These are phyloP conservation scores for Lagopus leucura DNA, from an alignment of 2,113 vertebrate species.

Conservation along the genomic window DNA sequence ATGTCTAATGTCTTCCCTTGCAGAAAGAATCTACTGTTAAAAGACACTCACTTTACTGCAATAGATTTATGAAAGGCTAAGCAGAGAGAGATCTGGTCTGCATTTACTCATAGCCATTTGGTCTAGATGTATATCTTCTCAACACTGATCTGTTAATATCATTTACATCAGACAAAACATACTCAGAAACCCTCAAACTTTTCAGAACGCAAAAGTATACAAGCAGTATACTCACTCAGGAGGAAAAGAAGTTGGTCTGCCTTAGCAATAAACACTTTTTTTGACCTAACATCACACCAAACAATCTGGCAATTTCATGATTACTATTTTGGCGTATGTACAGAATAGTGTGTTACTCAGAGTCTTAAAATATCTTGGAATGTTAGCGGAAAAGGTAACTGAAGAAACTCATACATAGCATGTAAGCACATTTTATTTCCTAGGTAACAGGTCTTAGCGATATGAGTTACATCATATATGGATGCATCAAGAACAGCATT, in stretches of 20 bases:
- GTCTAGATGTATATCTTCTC: neutral
- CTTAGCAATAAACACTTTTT: neutral
- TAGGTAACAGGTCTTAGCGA: constrained; percentile 39
- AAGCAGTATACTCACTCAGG: neutral
- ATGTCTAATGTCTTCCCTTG: neutral
- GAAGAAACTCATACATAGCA: neutral
- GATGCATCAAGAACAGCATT: too few species aligned
- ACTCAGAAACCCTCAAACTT: neutral
- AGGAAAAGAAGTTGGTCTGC: neutral
- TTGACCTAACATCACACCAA: neutral
- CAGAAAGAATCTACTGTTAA: neutral
- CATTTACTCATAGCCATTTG: neutral
- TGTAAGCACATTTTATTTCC: neutral
- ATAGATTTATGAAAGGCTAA: neutral
- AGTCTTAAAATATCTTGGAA: neutral
- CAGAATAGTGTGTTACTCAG: neutral
- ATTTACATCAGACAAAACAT: neutral
- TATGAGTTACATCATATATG: neutral
- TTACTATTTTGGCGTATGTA: neutral
- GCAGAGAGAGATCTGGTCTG: neutral
- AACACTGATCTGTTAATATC: neutral
- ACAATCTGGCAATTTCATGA: neutral
- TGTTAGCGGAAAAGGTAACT: neutral
- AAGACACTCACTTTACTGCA: neutral
- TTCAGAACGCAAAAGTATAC: neutral